Conservation (phyloP, 2,113 vertebrate species). For the Suricata suricatta region DNA sequence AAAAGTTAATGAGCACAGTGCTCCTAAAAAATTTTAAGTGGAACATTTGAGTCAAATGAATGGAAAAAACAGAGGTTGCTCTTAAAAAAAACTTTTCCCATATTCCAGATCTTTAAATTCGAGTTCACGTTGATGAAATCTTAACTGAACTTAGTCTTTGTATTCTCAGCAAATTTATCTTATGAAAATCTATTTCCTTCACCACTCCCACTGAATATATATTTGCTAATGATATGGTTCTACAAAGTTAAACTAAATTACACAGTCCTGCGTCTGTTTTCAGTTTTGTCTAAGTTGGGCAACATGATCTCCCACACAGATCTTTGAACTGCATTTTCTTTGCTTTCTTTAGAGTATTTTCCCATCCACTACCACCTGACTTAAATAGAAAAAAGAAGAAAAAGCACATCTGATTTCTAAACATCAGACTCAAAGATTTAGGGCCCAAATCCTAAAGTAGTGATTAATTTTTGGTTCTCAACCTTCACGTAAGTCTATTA, state of each 20-base stretch:
- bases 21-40: slow-evolving; percentile 18
- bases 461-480: neutral
- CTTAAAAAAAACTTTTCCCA: neutral
- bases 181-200: slow-evolving; percentile 65
- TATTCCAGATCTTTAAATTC: slow-evolving; percentile 52
- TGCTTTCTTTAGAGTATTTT: neutral
- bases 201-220: slow-evolving; percentile 72
- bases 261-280: slow-evolving; percentile 34
- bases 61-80: neutral
- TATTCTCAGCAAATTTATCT: slow-evolving; percentile 45
- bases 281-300: slow-evolving; percentile 38
- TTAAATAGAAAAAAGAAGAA: neutral
- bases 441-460: neutral
- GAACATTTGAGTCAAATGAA: neutral
- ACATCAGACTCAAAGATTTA: slow-evolving; percentile 10
- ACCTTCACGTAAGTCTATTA: neutral
- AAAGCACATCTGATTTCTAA: neutral
- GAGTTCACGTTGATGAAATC: neutral
- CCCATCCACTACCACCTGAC: neutral
- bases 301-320: slow-evolving; percentile 20
- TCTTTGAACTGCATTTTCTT: slow-evolving; percentile 6
- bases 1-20: slow-evolving; percentile 5
- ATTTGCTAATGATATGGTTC: slow-evolving; percentile 72
- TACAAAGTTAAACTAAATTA: slow-evolving; percentile 54
- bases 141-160: slow-evolving; percentile 31